A percentile compares a stretch with the other conserved stretches of the same genome.
phyloP scores from a whole-genome alignment of 2,113 vertebrate species.

The Lampris incognitus region DNA sequence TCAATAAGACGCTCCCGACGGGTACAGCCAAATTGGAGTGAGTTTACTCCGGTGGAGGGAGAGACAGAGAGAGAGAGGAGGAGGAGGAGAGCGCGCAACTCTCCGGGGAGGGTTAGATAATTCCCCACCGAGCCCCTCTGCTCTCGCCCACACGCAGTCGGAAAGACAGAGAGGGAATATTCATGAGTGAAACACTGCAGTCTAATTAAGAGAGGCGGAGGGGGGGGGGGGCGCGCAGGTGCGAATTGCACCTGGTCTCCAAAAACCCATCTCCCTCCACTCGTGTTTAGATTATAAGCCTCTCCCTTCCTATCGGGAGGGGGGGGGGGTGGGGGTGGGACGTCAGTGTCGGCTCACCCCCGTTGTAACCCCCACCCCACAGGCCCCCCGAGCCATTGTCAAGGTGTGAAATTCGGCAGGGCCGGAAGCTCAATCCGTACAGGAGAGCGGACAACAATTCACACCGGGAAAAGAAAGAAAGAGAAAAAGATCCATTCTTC shows the following conservation, averaged over 20 bases:
- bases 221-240: slow-evolving; percentile 71
- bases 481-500: slow-evolving; percentile 7
- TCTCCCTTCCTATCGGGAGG: slow-evolving; percentile 31
- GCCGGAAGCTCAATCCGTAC: slow-evolving; percentile 21
- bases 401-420: slow-evolving; percentile 63
- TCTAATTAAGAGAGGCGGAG: slow-evolving; percentile 80
- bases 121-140: slow-evolving; percentile 73
- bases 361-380: not conserved
- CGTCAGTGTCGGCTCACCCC: slow-evolving; percentile 44
- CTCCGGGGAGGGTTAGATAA: slow-evolving; percentile 74
- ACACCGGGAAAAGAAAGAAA: slow-evolving; percentile 40
- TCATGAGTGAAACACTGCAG: slow-evolving; percentile 80
- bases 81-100: slow-evolving; percentile 31
- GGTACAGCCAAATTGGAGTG: slow-evolving; percentile 38
- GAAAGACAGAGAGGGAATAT: slow-evolving; percentile 66
- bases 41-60: slow-evolving; percentile 49
- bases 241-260: slow-evolving; percentile 78
- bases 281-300: slow-evolving; percentile 48
- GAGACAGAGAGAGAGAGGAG: slow-evolving; percentile 38
- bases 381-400: slow-evolving; percentile 17
- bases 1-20: slow-evolving; percentile 51
- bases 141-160: slow-evolving; percentile 59
- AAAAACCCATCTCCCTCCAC: slow-evolving; percentile 28
- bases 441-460: slow-evolving; percentile 43
- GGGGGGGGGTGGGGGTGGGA: slow-evolving; percentile 30